phyloP scores from a whole-genome alignment of 2,113 vertebrate species.

The Syngnathus floridae region DNA sequence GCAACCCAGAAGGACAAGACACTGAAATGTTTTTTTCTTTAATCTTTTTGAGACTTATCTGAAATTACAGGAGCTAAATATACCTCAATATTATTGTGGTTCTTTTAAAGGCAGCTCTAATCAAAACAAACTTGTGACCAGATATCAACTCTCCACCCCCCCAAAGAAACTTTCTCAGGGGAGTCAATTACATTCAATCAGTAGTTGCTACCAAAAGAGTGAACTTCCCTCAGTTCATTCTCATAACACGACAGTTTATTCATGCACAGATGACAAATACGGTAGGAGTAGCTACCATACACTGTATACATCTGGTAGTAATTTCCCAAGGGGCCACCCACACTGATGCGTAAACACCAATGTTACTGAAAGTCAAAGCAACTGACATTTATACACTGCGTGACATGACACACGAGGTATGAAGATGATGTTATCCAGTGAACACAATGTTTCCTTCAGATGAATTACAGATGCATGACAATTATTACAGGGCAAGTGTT shows the following conservation, averaged over 20 bases:
- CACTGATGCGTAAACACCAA: constrained; percentile 30
- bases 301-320: constrained; percentile 28
- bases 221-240: constrained; percentile 21
- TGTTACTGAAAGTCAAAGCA: constrained; percentile 23
- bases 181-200: constrained; percentile 43
- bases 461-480: constrained; percentile 6
- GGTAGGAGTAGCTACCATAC: constrained; percentile 36
- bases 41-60: constrained; percentile 50
- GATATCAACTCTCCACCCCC: constrained; percentile 50
- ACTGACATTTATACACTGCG: constrained; percentile 13
- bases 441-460: background rate
- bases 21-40: constrained; percentile 45
- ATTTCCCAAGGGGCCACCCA: constrained; percentile 37
- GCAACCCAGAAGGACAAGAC: constrained; percentile 50
- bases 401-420: constrained; percentile 20
- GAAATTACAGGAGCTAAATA: constrained; percentile 39
- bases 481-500: constrained; percentile 12
- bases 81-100: constrained; percentile 49
- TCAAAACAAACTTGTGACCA: constrained; percentile 64
- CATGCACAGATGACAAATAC: constrained; percentile 40
- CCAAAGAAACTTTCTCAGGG: constrained; percentile 29
- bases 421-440: constrained; percentile 7
- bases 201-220: constrained; percentile 41
- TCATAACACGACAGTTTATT: constrained; percentile 50
- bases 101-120: constrained; percentile 47